phyloP scores from a whole-genome alignment of 2,888 invertebrate species.

The Leptopilina myrica region DNA sequence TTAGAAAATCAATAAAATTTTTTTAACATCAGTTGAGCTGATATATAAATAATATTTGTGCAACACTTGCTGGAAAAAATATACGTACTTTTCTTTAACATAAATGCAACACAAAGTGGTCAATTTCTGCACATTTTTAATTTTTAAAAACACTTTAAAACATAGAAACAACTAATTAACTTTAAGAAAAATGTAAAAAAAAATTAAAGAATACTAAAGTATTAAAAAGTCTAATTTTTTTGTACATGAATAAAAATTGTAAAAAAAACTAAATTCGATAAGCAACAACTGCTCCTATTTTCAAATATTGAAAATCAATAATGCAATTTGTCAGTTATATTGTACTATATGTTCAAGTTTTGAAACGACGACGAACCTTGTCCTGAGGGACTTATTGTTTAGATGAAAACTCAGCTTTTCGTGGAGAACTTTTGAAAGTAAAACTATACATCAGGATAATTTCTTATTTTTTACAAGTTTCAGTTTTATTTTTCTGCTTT shows the following conservation, averaged over 20 bases:
- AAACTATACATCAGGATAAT: conserved; percentile 15
- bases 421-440: neutral
- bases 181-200: too few species aligned
- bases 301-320: conserved; percentile 10
- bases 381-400: conserved; percentile 5
- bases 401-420: neutral
- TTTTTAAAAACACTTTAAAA: too few species aligned
- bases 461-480: conserved; percentile 15
- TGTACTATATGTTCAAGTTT: neutral
- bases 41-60: too few species aligned
- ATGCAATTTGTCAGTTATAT: neutral
- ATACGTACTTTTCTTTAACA: too few species aligned
- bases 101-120: too few species aligned
- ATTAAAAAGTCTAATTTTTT: neutral
- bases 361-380: conserved; percentile 6
- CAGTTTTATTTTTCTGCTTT: neutral
- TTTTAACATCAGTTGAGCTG: too few species aligned
- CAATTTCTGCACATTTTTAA: too few species aligned
- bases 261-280: neutral
- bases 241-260: neutral
- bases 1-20: too few species aligned
- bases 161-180: too few species aligned
- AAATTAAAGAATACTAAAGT: neutral
- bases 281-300: conserved; percentile 3
- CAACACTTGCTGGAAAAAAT: too few species aligned